Evolutionary conservation across 2,797 vertebrate genomes (phyloP).

Genomic region (Pangasius djambal): DNA sequence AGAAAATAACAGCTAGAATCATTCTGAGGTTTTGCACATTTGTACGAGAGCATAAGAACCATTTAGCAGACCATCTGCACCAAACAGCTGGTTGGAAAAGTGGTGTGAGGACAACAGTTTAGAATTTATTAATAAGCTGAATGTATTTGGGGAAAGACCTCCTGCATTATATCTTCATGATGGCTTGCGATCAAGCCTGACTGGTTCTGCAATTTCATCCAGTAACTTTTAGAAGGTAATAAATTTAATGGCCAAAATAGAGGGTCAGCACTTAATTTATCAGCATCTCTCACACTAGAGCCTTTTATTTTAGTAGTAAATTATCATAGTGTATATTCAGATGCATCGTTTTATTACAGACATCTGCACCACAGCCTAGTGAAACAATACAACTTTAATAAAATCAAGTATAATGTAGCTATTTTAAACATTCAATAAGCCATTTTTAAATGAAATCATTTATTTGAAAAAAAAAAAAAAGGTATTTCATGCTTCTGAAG

Average conservation of each 20-base stretch:
- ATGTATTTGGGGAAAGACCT: constrained; percentile 17
- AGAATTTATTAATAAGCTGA: constrained; percentile 33
- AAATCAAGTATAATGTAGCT: neutral
- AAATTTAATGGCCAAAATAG: constrained; percentile 5
- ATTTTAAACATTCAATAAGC: neutral
- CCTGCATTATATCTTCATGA: neutral
- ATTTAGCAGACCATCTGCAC: constrained; percentile 32
- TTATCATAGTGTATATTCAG: neutral
- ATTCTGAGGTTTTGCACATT: neutral
- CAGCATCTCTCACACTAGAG: neutral
- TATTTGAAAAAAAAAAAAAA: neutral
- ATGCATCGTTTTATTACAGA: constrained; percentile 2
- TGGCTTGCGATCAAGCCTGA: neutral
- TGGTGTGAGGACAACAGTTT: constrained; percentile 41
- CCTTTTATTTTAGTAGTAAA: constrained; percentile 11
- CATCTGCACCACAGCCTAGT: neutral
- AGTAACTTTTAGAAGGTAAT: constrained; percentile 9
- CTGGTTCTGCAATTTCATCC: neutral
- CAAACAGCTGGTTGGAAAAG: constrained; percentile 22
- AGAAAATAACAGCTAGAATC: neutral
- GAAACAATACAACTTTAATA: neutral
- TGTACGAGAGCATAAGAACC: neutral
- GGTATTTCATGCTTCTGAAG: neutral
- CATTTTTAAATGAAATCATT: neutral
- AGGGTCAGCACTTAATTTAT: neutral